These are phyloP conservation scores for Maconellicoccus hirsutus DNA, from an alignment of 1,140 invertebrate species.

Conservation along the genomic window DNA sequence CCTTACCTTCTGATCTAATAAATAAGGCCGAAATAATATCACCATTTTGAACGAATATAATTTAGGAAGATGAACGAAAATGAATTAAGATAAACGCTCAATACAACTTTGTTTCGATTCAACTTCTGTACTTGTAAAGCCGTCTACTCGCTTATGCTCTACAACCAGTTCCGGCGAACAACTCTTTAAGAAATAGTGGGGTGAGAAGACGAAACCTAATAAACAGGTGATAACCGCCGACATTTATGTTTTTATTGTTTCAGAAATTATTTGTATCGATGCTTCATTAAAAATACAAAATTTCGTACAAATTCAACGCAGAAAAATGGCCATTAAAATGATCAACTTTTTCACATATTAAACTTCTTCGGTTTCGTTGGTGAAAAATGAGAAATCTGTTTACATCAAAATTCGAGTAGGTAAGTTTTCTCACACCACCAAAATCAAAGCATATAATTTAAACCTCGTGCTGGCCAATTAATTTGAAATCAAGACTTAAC, in stretches of 20 bases:
- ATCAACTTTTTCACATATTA: too few relatives aligned
- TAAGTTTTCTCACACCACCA: too few relatives aligned
- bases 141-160: not conserved
- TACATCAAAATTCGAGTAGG: too few relatives aligned
- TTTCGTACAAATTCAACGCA: too few relatives aligned
- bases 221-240: conserved; percentile 1
- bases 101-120: not conserved
- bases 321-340: too few relatives aligned
- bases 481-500: too few relatives aligned
- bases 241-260: not conserved
- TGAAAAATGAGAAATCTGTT: too few relatives aligned
- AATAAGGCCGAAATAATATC: conserved; percentile 1
- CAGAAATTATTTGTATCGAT: not conserved
- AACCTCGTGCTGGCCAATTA: too few relatives aligned
- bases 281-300: too few relatives aligned
- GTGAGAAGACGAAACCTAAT: not conserved
- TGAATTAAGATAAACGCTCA: not conserved
- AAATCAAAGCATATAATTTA: too few relatives aligned
- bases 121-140: not conserved
- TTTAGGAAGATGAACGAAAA: not conserved
- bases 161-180: conserved; percentile 1
- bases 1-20: conserved; percentile 10
- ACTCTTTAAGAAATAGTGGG: not conserved
- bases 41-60: not conserved
- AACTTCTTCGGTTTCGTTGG: too few relatives aligned